Percentiles rank a stretch among this genome's conserved stretches.
Evolutionary conservation across 1,140 invertebrate genomes (phyloP).

Genomic region (Venustaconcha ellipsiformis): DNA sequence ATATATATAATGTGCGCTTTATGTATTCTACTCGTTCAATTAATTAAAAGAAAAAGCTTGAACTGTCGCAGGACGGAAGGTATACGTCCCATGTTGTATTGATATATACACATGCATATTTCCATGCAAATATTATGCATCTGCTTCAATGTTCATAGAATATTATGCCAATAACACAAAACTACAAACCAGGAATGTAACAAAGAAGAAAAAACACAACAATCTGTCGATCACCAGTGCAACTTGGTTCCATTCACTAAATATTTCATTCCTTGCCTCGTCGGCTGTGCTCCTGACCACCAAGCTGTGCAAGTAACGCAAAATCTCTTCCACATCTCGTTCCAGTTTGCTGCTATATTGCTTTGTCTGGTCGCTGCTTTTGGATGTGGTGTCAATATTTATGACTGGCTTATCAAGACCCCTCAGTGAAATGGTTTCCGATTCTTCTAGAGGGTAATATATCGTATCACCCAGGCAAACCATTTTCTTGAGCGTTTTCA

Average conservation of each 20-base stretch:
- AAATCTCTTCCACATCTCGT: conserved; percentile 25
- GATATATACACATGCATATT: too few species aligned
- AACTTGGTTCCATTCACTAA: conserved; percentile 40
- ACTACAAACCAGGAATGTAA: conserved; percentile 12
- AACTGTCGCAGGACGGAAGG: too few species aligned
- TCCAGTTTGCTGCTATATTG: conserved; percentile 14
- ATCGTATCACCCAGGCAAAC: conserved; percentile 18
- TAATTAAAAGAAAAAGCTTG: too few species aligned
- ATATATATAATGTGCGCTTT: too few species aligned
- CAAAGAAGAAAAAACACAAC: conserved; percentile 18
- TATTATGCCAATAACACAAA: conserved; percentile 10
- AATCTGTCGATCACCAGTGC: conserved; percentile 36
- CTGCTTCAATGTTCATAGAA: neutral
- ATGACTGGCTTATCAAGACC: conserved; percentile 11
- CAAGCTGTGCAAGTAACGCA: conserved; percentile 11
- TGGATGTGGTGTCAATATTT: neutral
- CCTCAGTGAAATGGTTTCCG: conserved; percentile 13
- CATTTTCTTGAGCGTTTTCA: conserved; percentile 21
- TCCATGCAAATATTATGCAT: too few species aligned
- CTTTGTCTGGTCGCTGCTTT: neutral
- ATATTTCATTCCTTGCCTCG: conserved; percentile 2
- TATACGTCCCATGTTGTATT: too few species aligned
- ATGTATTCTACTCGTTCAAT: too few species aligned
- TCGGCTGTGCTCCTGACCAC: neutral
- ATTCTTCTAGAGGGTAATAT: conserved; percentile 24